These are phyloP conservation scores for Chascanopsetta lugubris DNA, from an alignment of 2,113 vertebrate genomes.

Conservation along the genomic window DNA sequence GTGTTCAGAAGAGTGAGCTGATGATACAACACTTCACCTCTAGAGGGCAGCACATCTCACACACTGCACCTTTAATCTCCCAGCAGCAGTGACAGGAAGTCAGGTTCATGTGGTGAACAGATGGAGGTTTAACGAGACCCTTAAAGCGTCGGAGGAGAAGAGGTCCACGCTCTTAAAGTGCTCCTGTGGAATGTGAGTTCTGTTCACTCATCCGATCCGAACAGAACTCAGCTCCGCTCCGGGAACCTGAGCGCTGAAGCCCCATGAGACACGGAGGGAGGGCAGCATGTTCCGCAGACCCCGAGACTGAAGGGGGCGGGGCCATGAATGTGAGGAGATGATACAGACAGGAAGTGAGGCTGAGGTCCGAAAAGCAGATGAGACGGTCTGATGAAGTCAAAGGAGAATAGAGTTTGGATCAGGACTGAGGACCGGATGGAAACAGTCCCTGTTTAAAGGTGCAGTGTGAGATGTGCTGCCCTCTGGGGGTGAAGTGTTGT, in stretches of 20 bases:
- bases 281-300: background rate
- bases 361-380: background rate
- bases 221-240: background rate
- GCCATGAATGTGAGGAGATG: background rate
- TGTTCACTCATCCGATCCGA: background rate
- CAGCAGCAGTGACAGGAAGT: background rate
- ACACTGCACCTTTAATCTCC: too few relatives aligned
- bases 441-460: background rate
- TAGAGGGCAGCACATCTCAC: too few relatives aligned
- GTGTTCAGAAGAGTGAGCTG: too few relatives aligned
- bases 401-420: background rate
- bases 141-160: background rate
- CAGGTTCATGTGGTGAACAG: conserved; percentile 29
- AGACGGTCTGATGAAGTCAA: background rate
- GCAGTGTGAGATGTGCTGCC: too few relatives aligned
- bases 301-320: background rate
- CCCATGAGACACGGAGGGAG: background rate
- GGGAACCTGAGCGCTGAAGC: background rate
- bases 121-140: conserved; percentile 21
- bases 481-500: too few relatives aligned
- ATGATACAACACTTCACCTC: too few relatives aligned
- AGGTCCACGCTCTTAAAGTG: conserved; percentile 19
- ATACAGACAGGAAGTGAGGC: background rate
- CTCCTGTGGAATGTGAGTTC: conserved; percentile 22
- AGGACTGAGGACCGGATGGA: background rate